Conservation (phyloP, 2,888 invertebrate genomes). For the Phanerotoma sp. region DNA sequence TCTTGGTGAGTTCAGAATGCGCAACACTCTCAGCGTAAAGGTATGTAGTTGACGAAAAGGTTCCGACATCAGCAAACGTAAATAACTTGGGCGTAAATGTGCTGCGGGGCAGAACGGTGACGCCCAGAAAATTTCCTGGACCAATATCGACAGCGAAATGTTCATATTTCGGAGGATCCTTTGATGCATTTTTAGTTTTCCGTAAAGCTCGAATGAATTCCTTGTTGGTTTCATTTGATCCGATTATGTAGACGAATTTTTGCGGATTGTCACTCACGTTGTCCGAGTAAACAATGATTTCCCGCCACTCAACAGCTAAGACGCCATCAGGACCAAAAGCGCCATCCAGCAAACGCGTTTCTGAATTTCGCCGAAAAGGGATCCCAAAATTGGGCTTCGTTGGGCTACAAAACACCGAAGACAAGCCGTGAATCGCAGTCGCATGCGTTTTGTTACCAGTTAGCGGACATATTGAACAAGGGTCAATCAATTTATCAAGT, state of each 20-base stretch:
- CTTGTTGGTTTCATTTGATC: neutral
- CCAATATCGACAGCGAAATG: neutral
- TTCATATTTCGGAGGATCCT: neutral
- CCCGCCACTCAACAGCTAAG: too few relatives aligned
- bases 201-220: neutral
- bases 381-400: neutral
- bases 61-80: too few relatives aligned
- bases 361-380: neutral
- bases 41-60: too few relatives aligned
- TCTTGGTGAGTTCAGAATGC: too few relatives aligned
- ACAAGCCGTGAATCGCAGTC: neutral
- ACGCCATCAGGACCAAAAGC: too few relatives aligned
- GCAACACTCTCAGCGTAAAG: too few relatives aligned
- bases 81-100: neutral
- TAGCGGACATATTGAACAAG: neutral
- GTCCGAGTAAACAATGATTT: too few relatives aligned
- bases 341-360: too few relatives aligned
- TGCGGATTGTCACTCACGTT: too few relatives aligned
- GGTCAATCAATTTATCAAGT: neutral
- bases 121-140: neutral
- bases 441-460: neutral
- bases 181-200: neutral
- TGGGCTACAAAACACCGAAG: neutral
- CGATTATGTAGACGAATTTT: too few relatives aligned
- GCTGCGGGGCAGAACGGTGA: neutral